Conservation (phyloP, 2,888 invertebrate species). For the Mesoligia furuncula region DNA sequence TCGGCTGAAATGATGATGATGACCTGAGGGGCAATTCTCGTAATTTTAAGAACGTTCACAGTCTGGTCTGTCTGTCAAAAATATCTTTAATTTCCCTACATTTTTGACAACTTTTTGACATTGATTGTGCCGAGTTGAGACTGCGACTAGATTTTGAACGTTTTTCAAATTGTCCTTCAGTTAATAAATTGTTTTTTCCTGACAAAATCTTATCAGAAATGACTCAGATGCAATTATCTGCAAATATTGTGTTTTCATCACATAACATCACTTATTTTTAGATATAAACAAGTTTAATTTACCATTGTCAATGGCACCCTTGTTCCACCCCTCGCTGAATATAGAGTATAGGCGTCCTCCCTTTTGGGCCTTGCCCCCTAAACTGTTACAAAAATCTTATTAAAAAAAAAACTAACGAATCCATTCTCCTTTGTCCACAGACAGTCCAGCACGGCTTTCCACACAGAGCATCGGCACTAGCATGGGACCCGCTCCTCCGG, state of each 20-base stretch:
- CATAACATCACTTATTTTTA: neutral
- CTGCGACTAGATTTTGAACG: too few species aligned
- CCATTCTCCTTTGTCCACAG: constrained; percentile 87
- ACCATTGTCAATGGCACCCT: neutral
- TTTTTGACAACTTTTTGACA: too few species aligned
- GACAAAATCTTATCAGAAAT: constrained; percentile 2
- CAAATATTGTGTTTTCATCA: constrained; percentile 2
- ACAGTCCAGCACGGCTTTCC: constrained; percentile 99
- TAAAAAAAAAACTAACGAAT: constrained; percentile 5
- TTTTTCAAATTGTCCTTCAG: too few species aligned
- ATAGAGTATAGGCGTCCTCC: neutral
- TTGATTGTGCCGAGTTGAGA: too few species aligned
- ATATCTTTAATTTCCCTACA: too few species aligned
- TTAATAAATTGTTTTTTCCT: constrained; percentile 13
- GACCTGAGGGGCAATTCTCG: too few species aligned
- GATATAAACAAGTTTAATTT: neutral
- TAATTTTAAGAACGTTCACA: too few species aligned
- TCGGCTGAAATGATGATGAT: too few species aligned
- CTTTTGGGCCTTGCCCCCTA: too few species aligned
- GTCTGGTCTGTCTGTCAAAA: too few species aligned
- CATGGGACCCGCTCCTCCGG: constrained; percentile 97
- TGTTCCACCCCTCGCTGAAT: neutral
- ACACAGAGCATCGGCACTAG: constrained; percentile 98
- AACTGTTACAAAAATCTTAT: neutral
- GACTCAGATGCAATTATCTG: neutral